Evolutionary conservation across 2,797 vertebrate genomes (phyloP), one percentile per base, ranked within the genome.

Genomic region (Myripristis jacobus): DNA sequence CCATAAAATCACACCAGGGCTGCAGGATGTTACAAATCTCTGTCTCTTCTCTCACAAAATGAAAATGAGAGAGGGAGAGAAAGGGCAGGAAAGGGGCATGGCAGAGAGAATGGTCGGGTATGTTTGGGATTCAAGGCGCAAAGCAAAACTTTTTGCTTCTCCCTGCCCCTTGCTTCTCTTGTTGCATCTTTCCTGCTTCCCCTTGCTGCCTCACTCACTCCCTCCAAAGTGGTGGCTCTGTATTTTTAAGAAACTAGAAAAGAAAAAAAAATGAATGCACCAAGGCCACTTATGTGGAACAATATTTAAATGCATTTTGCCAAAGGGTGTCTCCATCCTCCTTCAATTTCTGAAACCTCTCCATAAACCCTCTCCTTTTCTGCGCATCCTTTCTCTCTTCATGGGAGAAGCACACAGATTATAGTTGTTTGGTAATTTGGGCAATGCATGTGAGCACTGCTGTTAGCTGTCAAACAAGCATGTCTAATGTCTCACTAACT

Each of bases 11-110:
- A 69, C 66, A 63, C 66, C 60, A 16, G 41, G 70, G 18, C 46
- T 77, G 56, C 21, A 65, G 67, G 55, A 79, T 70, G 70, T 66
- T 72, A 54, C 78, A 66, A 82, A 81, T 68, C 21, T 73, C 55
- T 3, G 43, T 63, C 58, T n/a, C 31, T 44, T 48, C 34, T 22
- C 31, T 53, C 13, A 18, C 31, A 56, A 24, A 38, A 9, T 25
- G 12, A 55, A 34, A 13, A 65, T 25, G n/a, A 67, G 10, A 53
- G 58, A 36, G 7, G 6, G 59, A 36, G 27, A 56, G 15, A 18
- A 11, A 62, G 24, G 41, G 31, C 21, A 70, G 66, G 9, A 22
- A 55, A 27, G 3, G 41, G 18, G n/a, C 60, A 70, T n/a, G n/a
- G n/a, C n/a, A n/a, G n/a, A n/a, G n/a, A n/a, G 31, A 54, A 15